These are phyloP conservation scores for Alfaro cultratus DNA, from an alignment of 2,797 vertebrate genomes.

Conservation along the genomic window DNA sequence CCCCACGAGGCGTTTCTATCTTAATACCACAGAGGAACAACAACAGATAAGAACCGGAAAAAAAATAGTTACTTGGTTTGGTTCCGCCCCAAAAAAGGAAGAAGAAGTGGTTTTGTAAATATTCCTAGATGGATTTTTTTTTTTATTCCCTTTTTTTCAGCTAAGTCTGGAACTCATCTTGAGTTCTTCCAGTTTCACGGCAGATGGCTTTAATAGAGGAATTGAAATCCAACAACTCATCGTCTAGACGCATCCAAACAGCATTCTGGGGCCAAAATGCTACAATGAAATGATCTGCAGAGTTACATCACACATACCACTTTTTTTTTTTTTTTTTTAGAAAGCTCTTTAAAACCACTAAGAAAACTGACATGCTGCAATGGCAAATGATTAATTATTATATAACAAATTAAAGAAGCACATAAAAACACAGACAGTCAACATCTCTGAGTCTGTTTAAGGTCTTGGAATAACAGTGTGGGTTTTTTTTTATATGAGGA, in stretches of 20 bases:
- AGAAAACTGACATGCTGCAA: not conserved
- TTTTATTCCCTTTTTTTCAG: conserved; percentile 32
- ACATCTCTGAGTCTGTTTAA: not conserved
- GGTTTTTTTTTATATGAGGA: conserved; percentile 25
- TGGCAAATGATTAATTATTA: not conserved
- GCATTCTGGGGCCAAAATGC: not conserved
- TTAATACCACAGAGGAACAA: conserved; percentile 38
- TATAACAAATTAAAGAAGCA: not conserved
- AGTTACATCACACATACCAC: not conserved
- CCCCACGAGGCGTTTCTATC: conserved; percentile 27
- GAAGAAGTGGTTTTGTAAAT: conserved; percentile 30
- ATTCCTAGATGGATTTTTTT: conserved; percentile 34
- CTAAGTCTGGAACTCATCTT: conserved; percentile 51
- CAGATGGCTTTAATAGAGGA: conserved; percentile 56
- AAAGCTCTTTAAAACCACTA: not conserved
- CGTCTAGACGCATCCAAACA: conserved; percentile 18
- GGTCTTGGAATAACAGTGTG: not conserved
- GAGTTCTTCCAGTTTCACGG: conserved; percentile 42
- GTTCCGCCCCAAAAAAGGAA: conserved; percentile 35
- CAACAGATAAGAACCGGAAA: conserved; percentile 26
- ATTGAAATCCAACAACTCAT: conserved; percentile 56
- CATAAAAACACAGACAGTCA: not conserved
- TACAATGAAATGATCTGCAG: conserved; percentile 6
- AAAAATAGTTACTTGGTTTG: conserved; percentile 23
- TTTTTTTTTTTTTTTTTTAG: not conserved